Conservation (phyloP, 2,888 invertebrate genomes). For the Punctoribates punctum region DNA sequence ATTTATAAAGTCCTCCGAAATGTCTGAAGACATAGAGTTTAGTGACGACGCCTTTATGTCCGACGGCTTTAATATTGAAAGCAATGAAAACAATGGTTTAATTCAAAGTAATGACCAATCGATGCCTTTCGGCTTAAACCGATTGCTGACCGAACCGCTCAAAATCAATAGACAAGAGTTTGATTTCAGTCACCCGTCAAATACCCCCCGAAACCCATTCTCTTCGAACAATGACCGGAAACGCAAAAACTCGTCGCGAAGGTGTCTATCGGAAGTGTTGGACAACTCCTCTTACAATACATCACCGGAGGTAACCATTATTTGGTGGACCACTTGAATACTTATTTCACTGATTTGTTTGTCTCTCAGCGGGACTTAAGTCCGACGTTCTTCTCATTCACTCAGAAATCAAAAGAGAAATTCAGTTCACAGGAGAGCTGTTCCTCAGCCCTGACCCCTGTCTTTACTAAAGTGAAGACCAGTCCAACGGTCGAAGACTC, state of each 20-base stretch:
- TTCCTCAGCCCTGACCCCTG: not conserved
- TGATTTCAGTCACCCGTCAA: slow-evolving; percentile 16
- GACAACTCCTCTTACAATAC: slow-evolving; percentile 6
- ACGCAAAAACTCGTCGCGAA: slow-evolving; percentile 32
- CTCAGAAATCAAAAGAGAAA: not conserved
- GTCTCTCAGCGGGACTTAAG: not conserved
- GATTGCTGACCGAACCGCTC: slow-evolving; percentile 28
- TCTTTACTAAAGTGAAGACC: not conserved
- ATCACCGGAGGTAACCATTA: not conserved
- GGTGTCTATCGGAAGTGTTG: slow-evolving; percentile 37
- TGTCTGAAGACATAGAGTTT: not conserved
- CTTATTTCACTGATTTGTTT: not conserved
- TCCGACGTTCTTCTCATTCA: slow-evolving; percentile 4
- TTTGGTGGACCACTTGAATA: not conserved
- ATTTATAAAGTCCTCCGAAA: not conserved
- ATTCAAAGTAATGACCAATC: not conserved
- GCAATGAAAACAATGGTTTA: not conserved
- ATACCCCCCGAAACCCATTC: slow-evolving; percentile 25
- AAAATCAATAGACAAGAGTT: slow-evolving; percentile 4
- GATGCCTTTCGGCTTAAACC: slow-evolving; percentile 26
- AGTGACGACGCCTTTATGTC: slow-evolving; percentile 31
- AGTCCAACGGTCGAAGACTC: not conserved
- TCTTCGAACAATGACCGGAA: slow-evolving; percentile 1
- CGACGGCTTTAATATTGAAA: not conserved
- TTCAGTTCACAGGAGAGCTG: not conserved